These are phyloP conservation scores for Endotricha flammealis DNA, from an alignment of 2,888 invertebrate species.

Conservation along the genomic window DNA sequence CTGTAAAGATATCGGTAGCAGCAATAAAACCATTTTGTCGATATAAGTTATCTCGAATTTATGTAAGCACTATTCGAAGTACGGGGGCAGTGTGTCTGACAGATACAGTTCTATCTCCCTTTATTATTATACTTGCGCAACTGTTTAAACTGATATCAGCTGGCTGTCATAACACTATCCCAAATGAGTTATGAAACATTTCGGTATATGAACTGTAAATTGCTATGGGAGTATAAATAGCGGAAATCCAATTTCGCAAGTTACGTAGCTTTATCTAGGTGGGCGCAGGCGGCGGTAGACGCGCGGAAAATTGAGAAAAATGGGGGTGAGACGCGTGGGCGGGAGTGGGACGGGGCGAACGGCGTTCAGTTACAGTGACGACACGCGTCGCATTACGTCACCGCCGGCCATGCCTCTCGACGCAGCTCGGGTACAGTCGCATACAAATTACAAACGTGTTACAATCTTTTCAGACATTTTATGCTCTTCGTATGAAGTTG, in stretches of 20 bases:
- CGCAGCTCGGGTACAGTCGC: not conserved
- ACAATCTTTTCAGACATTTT: conserved; percentile 6
- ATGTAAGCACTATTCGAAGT: too few species aligned
- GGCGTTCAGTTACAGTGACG: conserved; percentile 26
- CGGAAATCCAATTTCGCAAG: conserved; percentile 37
- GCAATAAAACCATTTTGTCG: conserved; percentile 1
- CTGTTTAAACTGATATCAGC: too few species aligned
- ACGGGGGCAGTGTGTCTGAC: too few species aligned
- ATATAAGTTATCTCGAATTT: too few species aligned
- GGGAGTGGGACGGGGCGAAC: conserved; percentile 14
- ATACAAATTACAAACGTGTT: not conserved
- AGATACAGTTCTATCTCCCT: too few species aligned
- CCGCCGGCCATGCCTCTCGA: conserved; percentile 13
- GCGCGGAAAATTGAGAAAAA: conserved; percentile 63
- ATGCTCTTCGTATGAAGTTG: conserved; percentile 1
- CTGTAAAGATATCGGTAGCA: not conserved
- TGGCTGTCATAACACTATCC: conserved; percentile 1
- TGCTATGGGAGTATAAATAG: conserved; percentile 31
- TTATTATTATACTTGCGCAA: not conserved
- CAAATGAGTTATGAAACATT: too few species aligned
- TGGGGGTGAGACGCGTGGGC: conserved; percentile 19
- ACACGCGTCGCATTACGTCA: conserved; percentile 45
- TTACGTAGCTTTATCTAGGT: conserved; percentile 42
- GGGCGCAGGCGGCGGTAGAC: conserved; percentile 50
- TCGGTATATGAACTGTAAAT: too few species aligned